phyloP scores from a whole-genome alignment of 2,888 invertebrate genomes.

The Lycia hirtaria region DNA sequence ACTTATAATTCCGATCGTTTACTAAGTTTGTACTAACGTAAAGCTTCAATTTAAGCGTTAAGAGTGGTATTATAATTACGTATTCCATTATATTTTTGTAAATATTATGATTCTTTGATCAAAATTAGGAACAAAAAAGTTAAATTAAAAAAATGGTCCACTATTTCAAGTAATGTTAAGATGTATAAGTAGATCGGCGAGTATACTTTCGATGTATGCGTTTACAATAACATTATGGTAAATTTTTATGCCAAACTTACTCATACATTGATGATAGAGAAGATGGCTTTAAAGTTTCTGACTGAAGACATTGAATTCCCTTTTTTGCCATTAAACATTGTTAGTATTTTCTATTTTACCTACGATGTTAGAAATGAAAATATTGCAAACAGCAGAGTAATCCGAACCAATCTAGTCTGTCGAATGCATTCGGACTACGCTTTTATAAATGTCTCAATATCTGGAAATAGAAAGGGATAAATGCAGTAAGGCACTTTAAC shows the following conservation, averaged over 20 bases:
- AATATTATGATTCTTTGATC: conserved; percentile 55
- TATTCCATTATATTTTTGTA: conserved; percentile 50
- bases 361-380: conserved; percentile 41
- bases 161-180: conserved; percentile 75
- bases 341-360: conserved; percentile 73
- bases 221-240: conserved; percentile 55
- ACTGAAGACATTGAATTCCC: conserved; percentile 70
- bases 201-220: conserved; percentile 67
- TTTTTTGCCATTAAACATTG: conserved; percentile 70
- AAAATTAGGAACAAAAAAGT: conserved; percentile 72
- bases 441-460: conserved; percentile 20
- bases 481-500: conserved; percentile 4
- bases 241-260: conserved; percentile 73
- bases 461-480: conserved; percentile 13
- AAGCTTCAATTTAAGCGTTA: conserved; percentile 12
- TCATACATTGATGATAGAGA: conserved; percentile 65
- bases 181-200: conserved; percentile 62
- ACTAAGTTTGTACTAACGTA: conserved; percentile 9
- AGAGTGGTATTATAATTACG: conserved; percentile 14
- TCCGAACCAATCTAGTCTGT: conserved; percentile 78
- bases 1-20: background rate
- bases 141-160: conserved; percentile 75
- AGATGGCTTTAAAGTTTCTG: conserved; percentile 71
- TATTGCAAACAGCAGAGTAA: conserved; percentile 45
- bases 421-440: conserved; percentile 55